Evolutionary conservation across 2,797 vertebrate genomes (phyloP), one percentile per base, ranked within the genome.

Genomic region (Semaprochilodus insignis): DNA sequence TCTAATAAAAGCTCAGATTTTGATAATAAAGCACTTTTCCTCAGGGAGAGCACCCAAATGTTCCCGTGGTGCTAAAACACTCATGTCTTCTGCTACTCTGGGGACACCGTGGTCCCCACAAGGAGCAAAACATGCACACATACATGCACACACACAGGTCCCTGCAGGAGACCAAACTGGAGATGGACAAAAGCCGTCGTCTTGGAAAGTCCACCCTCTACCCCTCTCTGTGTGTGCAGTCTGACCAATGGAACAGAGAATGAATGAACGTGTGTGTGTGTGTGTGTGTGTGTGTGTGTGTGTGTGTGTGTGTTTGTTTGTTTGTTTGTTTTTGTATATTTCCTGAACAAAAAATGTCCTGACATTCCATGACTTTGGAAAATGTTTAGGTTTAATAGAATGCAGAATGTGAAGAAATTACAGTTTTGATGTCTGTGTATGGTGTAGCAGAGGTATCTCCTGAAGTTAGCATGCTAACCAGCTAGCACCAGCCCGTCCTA

Each of bases 161-260:
- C 72, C 78, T 88, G 88, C 90, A 91, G 87, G 85, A 90, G 90
- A 91, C 91, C 93, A 93, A 88, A 91, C 91, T 81, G 86, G 88
- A 88, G 77, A 90, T 91, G 91, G 92, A 95, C 91, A 95, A 94
- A 93, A 89, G 83, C 69, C 84, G 83, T 83, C 88, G 88, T 90
- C 83, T 69, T 66, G 63, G 65, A 81, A 84, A 84, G 67, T 60
- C 78, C 75, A 23, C 79, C 81, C 77, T 74, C 73, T 78, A 27
- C 72, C 11, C 48, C 78, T 77, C 78, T 77, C 77, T 79, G 78
- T 80, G 44, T 80, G 71, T 78, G 21, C 79, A 65, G 51, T 44
- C 51, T 77, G 81, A 59, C 87, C 81, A 88, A 87, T 82, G 85
- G 71, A 86, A 63, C 63, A 81, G 74, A 74, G 76, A 74, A 60